phyloP scores from a whole-genome alignment of 2,797 vertebrate genomes.

The Ibycter americanus region DNA sequence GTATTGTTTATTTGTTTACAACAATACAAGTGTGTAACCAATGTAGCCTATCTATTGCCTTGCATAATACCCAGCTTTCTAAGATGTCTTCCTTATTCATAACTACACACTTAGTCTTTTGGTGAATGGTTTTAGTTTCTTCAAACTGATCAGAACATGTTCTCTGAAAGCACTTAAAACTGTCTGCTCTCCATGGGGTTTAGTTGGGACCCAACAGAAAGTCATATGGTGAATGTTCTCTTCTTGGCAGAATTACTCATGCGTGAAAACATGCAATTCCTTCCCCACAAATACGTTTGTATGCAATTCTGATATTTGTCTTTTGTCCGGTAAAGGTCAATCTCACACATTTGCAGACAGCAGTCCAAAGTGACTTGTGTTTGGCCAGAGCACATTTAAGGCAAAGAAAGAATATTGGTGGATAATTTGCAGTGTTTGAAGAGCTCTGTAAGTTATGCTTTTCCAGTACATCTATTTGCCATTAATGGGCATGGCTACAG shows the following conservation, averaged over 20 bases:
- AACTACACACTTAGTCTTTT: background rate
- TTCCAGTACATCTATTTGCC: background rate
- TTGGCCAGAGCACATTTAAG: background rate
- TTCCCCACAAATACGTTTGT: background rate
- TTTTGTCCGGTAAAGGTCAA: background rate
- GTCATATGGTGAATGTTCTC: background rate
- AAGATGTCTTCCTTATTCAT: background rate
- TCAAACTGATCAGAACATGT: background rate
- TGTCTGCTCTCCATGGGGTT: background rate
- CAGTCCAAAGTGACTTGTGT: background rate
- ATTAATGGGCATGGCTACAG: background rate
- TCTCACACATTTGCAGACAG: background rate
- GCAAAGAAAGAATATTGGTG: background rate
- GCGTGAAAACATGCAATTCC: background rate
- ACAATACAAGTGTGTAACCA: background rate
- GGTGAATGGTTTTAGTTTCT: background rate
- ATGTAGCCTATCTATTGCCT: background rate
- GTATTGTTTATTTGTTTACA: background rate
- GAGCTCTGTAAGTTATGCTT: background rate
- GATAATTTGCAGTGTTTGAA: background rate
- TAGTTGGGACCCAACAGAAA: background rate
- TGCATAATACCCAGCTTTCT: background rate
- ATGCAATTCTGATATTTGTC: background rate
- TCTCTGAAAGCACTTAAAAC: background rate
- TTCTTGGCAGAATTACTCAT: constrained; percentile 22